Percentiles rank a stretch among this genome's conserved stretches.
phyloP scores from a whole-genome alignment of 2,888 invertebrate species.

The Amphipoea oculea region DNA sequence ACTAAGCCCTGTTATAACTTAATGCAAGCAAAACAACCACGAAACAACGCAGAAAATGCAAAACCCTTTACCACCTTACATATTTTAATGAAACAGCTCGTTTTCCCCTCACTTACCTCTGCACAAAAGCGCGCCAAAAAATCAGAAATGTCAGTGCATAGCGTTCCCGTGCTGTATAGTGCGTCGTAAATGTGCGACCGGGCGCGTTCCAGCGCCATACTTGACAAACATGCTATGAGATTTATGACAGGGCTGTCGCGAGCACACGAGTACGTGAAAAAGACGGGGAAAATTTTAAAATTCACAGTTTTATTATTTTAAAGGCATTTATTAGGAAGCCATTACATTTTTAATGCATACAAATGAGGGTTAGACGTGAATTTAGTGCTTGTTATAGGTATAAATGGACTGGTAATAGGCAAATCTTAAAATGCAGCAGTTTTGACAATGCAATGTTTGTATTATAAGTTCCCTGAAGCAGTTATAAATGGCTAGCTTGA shows the following conservation, averaged over 20 bases:
- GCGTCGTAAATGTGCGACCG: slow-evolving; percentile 60
- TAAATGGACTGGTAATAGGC: neutral
- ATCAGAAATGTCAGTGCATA: slow-evolving; percentile 55
- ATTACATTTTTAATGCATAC: slow-evolving; percentile 51
- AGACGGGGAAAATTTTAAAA: slow-evolving; percentile 41
- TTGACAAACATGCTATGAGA: slow-evolving; percentile 78
- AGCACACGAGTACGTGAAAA: slow-evolving; percentile 47
- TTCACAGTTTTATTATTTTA: slow-evolving; percentile 62
- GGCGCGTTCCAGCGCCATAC: slow-evolving; percentile 66
- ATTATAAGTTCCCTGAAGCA: neutral
- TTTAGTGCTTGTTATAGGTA: slow-evolving; percentile 26
- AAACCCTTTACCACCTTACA: slow-evolving; percentile 28
- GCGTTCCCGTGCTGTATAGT: slow-evolving; percentile 62
- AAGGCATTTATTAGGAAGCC: slow-evolving; percentile 48
- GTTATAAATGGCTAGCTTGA: neutral
- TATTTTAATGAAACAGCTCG: slow-evolving; percentile 66
- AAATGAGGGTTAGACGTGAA: slow-evolving; percentile 35
- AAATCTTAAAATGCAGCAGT: neutral
- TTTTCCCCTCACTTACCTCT: slow-evolving; percentile 59
- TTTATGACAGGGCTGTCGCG: slow-evolving; percentile 73
- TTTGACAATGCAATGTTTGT: neutral
- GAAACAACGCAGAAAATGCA: slow-evolving; percentile 14
- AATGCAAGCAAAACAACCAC: neutral
- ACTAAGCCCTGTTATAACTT: slow-evolving; percentile 5
- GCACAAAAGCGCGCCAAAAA: slow-evolving; percentile 59